A percentile compares a stretch with the other conserved stretches of the same genome.
These are phyloP conservation scores for Spongilla lacustris DNA, from an alignment of 37 sponge, comb jelly and placozoan species.

Conservation along the genomic window DNA sequence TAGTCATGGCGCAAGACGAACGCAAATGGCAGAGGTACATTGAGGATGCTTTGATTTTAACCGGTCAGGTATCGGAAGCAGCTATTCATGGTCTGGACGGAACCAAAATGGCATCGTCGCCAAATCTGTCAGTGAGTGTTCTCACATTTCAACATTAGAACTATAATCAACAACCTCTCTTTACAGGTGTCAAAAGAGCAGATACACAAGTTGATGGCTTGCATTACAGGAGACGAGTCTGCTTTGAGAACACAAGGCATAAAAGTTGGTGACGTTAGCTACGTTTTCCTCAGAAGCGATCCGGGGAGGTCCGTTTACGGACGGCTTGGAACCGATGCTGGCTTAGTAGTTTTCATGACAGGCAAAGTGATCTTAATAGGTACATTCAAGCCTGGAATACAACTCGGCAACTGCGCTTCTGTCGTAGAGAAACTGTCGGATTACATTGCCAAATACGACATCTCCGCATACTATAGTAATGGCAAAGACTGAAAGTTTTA, in stretches of 20 bases:
- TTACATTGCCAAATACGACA: constrained; percentile 56
- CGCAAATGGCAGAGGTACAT: constrained; percentile 77
- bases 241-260: constrained; percentile 43
- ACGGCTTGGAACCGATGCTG: constrained; percentile 55
- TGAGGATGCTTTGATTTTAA: constrained; percentile 67
- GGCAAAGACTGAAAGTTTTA: too few relatives aligned
- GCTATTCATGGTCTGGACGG: constrained; percentile 85
- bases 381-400: constrained; percentile 69
- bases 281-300: constrained; percentile 38
- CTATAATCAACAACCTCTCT: background rate
- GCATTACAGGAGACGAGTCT: constrained; percentile 65
- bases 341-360: constrained; percentile 69
- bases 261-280: constrained; percentile 51
- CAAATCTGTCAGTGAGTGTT: constrained; percentile 49
- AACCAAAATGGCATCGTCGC: constrained; percentile 61
- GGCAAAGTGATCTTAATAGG: constrained; percentile 62
- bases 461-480: background rate
- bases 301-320: constrained; percentile 62
- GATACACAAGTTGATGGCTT: constrained; percentile 43
- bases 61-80: constrained; percentile 75
- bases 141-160: background rate
- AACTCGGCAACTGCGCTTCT: constrained; percentile 61
- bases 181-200: constrained; percentile 60
- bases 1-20: background rate
- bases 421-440: constrained; percentile 81